Base-by-base conservation (phyloP, 2,797 vertebrate genomes). In the Helostoma temminkii region DNA sequence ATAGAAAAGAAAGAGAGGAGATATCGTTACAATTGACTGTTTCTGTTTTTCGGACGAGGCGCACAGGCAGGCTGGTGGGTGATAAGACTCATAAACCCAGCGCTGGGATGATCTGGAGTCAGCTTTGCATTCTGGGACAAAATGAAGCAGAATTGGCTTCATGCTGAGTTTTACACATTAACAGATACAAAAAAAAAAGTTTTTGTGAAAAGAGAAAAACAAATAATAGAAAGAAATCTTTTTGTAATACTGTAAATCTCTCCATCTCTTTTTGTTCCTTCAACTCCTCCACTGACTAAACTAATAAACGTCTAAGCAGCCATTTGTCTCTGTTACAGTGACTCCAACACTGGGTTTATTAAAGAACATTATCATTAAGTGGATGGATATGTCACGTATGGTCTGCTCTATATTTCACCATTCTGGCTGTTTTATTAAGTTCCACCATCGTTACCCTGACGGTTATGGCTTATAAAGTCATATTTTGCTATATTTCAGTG, bases 351-450 rank as follows among this genome's bases (percentile, higher is more conserved):
- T 2, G 80, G 69, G 71, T 89, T 87, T 87, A 90, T 87, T 90
- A 88, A 88, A 92, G 89, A 87, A 87, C 89, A 69, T 90, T 91
- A 88, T 75, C 81, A 64, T 85, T 89, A 85, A 86, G 73, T 70
- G 87, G 86, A 88, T 78, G 80, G 84, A 89, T 80, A 76, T 24
- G 86, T 65, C 57, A 68, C 82, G 71, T 72, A 68, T 39, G 71
- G 66, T 19, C 59, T 21, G 58, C 82, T 70, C 73, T 36, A 79
- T 89, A 88, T 86, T 83, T 90, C 86, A 82, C 66, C 76, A 16
- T 63, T 57, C 79, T 18, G 57, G 62, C 80, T 41, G 53, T 75
- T 84, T 89, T 89, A 90, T 90, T 87, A 81, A 87, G 81, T 84
- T 79, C 74, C 41, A 4, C 71, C 78, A 9, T 81, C 86, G 71